Evolutionary conservation across 2,113 vertebrate species (phyloP), one percentile per base, ranked within the genome.

Genomic region (Callospermophilus lateralis): DNA sequence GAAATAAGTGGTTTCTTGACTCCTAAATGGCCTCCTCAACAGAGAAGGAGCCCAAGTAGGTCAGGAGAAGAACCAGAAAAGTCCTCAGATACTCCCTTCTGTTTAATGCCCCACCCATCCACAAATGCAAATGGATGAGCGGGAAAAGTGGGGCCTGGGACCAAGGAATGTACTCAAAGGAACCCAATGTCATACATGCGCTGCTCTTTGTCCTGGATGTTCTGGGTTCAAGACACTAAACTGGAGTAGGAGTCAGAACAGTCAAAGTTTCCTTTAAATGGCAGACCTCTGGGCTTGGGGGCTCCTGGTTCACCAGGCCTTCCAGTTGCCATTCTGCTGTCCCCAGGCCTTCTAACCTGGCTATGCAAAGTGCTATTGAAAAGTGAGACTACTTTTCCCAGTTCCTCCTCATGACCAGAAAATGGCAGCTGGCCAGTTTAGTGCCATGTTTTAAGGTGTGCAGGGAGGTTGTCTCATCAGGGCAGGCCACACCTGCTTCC

Each of bases 1-100:
- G 58, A 91, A 87, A 84, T 72, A 72, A 89, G 80, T 87, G 86
- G 34, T 61, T 96, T 74, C 55, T 84, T 76, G 39, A 76, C 80
- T 84, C 77, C 58, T 80, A 51, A 80, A 61, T 8, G 4, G 15
- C 76, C 65, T 93, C 74, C 79, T 85, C 68, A 65, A 78, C 17
- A 68, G 39, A 73, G 48, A 76, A 70, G 30, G 34, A 93, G 65
- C 1, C 39, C 8, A 2, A 67, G 42, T 20, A 63, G 58, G 58
- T 76, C 70, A 89, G 89, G 39, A 78, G 42, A 39, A 78, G 51
- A 87, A 70, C 28, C 58, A 81, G 65, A 42, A 61, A 86, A 70
- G 30, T n/a, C 45, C 74, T 58, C 77, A 13, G 72, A 55, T 8
- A 8, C 20, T 32, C 68, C n/a, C 72, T 17, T 67, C 28, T 85